These are phyloP conservation scores for Hemitrygon akajei DNA, from an alignment of 2,797 vertebrate genomes.

Conservation along the genomic window DNA sequence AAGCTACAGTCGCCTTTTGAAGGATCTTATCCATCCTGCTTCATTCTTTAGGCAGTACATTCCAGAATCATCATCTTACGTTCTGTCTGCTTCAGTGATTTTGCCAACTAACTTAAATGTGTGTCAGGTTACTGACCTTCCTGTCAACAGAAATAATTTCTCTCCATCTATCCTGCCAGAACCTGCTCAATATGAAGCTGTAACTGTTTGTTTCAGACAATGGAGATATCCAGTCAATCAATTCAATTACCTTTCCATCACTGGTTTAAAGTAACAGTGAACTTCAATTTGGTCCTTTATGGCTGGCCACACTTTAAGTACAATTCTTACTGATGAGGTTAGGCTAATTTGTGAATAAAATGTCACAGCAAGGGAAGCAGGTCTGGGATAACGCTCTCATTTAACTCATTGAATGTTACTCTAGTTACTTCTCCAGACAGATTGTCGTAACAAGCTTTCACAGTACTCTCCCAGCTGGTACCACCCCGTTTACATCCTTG, in stretches of 20 bases:
- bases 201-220: neutral
- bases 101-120: neutral
- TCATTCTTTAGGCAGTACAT: neutral
- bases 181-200: neutral
- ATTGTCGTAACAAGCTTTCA: too few species aligned
- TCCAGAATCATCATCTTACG: neutral
- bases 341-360: too few species aligned
- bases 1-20: neutral
- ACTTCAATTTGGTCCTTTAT: neutral
- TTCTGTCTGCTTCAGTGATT: too few species aligned
- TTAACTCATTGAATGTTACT: too few species aligned
- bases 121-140: neutral
- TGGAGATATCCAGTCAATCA: neutral
- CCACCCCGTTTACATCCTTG: too few species aligned
- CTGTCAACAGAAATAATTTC: neutral
- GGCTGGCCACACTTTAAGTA: neutral
- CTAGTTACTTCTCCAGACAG: too few species aligned
- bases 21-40: neutral
- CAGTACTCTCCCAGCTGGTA: too few species aligned
- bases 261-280: neutral
- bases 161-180: neutral
- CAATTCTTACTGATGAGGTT: neutral
- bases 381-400: neutral
- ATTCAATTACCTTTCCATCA: neutral
- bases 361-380: neutral